Percentiles rank a stretch among this genome's conserved stretches.
Conservation (phyloP, 2,797 vertebrate species). For the Enteromius treurensis region DNA sequence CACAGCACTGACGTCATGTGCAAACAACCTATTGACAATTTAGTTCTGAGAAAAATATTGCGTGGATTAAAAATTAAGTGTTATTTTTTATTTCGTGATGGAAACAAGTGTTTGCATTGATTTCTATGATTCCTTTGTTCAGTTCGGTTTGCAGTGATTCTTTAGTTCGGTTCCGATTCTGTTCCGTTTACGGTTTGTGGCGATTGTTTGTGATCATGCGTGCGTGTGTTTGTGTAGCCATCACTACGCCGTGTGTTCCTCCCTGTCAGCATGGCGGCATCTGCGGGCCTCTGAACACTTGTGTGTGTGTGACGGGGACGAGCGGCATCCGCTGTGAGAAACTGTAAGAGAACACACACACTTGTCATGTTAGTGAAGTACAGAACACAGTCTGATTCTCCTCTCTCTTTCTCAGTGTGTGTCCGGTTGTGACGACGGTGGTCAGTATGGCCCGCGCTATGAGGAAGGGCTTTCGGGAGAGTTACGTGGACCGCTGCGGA, state of each 20-base stretch:
- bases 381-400: not conserved
- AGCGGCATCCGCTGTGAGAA: constrained; percentile 79
- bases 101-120: too few relatives aligned
- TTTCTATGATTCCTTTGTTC: not conserved
- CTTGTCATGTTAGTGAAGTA: not conserved
- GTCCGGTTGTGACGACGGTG: constrained; percentile 80
- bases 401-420: constrained; percentile 67
- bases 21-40: too few relatives aligned
- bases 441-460: constrained; percentile 79
- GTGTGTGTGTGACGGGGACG: constrained; percentile 78
- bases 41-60: too few relatives aligned
- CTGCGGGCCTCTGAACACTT: constrained; percentile 81
- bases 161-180: not conserved
- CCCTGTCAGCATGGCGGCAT: constrained; percentile 80
- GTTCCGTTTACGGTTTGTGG: not conserved
- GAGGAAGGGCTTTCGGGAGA: constrained; percentile 78
- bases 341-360: constrained; percentile 71
- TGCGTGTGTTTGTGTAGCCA: constrained; percentile 64
- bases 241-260: constrained; percentile 79
- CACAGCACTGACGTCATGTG: too few relatives aligned
- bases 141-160: not conserved
- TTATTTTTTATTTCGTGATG: too few relatives aligned
- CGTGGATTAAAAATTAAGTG: too few relatives aligned
- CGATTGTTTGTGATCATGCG: not conserved
- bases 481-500: constrained; percentile 83